phyloP scores from a whole-genome alignment of 2,888 invertebrate species.

The Shargacucullia verbasci region DNA sequence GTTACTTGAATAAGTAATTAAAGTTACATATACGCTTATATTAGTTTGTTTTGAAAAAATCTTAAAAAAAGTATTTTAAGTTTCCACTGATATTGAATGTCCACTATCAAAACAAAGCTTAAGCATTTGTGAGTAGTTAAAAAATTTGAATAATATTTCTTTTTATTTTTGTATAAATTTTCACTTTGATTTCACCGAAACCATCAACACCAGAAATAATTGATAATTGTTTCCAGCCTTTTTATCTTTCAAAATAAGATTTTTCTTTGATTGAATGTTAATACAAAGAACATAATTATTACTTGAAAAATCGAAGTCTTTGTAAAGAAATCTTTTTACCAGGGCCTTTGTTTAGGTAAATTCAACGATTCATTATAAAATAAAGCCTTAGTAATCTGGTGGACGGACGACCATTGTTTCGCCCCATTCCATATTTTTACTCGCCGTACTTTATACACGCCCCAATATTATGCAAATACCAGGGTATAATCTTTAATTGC shows the following conservation, averaged over 20 bases:
- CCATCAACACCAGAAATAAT: constrained; percentile 21
- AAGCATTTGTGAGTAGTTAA: too few species aligned
- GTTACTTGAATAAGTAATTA: constrained; percentile 6
- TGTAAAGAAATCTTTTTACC: constrained; percentile 27
- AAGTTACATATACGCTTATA: not conserved
- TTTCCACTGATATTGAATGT: too few species aligned
- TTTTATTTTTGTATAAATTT: too few species aligned
- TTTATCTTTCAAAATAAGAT: constrained; percentile 11
- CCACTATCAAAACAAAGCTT: too few species aligned
- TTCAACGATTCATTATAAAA: constrained; percentile 53
- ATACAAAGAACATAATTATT: constrained; percentile 28
- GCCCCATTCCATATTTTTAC: constrained; percentile 62
- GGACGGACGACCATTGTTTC: constrained; percentile 57
- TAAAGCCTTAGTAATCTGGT: constrained; percentile 60
- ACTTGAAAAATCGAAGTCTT: constrained; percentile 18
- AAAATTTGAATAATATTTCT: too few species aligned
- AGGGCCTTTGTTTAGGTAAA: constrained; percentile 46
- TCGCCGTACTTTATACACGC: constrained; percentile 63
- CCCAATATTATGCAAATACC: constrained; percentile 78
- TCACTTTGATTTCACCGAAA: constrained; percentile 13
- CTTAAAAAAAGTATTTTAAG: too few species aligned
- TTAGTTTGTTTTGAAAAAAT: too few species aligned
- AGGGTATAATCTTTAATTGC: constrained; percentile 78
- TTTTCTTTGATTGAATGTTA: constrained; percentile 17
- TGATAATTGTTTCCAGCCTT: constrained; percentile 5